A percentile compares a stretch with the other conserved stretches of the same genome.
Conservation (phyloP, 1,140 invertebrate genomes). For the Babylonia areolata region DNA sequence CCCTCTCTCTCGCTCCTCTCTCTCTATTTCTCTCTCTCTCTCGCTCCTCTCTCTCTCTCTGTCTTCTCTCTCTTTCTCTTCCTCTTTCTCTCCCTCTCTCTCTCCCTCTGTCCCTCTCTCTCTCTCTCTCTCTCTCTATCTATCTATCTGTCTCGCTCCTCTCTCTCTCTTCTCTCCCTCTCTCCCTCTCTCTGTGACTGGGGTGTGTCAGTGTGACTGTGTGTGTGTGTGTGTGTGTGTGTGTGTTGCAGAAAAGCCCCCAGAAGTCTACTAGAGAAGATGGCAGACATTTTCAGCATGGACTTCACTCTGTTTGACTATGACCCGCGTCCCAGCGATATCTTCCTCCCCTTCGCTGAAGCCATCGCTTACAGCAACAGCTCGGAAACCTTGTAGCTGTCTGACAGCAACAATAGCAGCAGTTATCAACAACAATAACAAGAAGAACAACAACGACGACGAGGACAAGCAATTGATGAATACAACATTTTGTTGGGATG, state of each 20-base stretch:
- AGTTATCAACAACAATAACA: too few relatives aligned
- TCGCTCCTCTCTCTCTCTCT: neutral
- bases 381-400: neutral
- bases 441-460: too few relatives aligned
- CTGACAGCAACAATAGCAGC: too few relatives aligned
- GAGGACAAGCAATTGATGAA: too few relatives aligned
- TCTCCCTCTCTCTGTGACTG: neutral
- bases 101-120: neutral
- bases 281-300: conserved; percentile 18
- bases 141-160: neutral
- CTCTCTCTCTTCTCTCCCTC: neutral
- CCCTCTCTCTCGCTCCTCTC: neutral
- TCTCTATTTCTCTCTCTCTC: conserved; percentile 20
- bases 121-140: neutral
- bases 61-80: conserved; percentile 2
- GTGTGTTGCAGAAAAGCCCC: neutral
- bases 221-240: neutral
- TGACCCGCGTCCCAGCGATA: neutral
- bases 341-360: neutral
- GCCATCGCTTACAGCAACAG: neutral
- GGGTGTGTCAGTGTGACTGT: neutral
- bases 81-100: neutral
- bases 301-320: conserved; percentile 27
- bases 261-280: neutral
- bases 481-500: too few relatives aligned